phyloP scores from a whole-genome alignment of 92 coral and sea anemone species.

The Palythoa heliodiscus region DNA sequence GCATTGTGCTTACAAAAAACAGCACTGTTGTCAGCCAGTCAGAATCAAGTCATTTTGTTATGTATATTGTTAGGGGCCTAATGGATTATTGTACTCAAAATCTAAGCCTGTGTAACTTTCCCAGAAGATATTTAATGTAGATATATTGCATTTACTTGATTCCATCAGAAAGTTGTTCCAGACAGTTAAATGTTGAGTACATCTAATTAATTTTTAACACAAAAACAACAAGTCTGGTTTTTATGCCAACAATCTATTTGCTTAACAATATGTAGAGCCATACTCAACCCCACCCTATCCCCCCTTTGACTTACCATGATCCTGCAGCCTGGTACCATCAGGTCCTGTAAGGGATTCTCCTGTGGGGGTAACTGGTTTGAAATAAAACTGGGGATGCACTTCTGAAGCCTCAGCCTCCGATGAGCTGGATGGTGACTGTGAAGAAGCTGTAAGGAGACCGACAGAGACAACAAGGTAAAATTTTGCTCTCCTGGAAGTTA shows the following conservation, averaged over 20 bases:
- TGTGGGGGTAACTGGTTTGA: constrained; percentile 68
- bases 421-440: background rate
- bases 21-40: no score
- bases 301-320: constrained; percentile 58
- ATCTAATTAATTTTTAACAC: background rate
- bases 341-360: constrained; percentile 73
- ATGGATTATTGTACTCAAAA: no score
- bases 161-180: background rate
- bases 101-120: no score
- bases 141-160: no score
- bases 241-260: no score
- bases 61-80: no score
- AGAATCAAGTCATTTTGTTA: no score
- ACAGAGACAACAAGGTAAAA: background rate
- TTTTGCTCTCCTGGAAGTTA: no score
- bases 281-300: constrained; percentile 10
- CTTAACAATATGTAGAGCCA: background rate
- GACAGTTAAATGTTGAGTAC: background rate
- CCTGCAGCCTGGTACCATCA: constrained; percentile 68
- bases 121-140: no score
- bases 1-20: no score
- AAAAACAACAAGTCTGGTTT: background rate
- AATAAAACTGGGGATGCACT: constrained; percentile 57
- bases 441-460: constrained; percentile 19
- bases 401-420: constrained; percentile 33